Base-by-base conservation (phyloP, 2,113 vertebrate genomes). In the Pygoscelis antarcticus region DNA sequence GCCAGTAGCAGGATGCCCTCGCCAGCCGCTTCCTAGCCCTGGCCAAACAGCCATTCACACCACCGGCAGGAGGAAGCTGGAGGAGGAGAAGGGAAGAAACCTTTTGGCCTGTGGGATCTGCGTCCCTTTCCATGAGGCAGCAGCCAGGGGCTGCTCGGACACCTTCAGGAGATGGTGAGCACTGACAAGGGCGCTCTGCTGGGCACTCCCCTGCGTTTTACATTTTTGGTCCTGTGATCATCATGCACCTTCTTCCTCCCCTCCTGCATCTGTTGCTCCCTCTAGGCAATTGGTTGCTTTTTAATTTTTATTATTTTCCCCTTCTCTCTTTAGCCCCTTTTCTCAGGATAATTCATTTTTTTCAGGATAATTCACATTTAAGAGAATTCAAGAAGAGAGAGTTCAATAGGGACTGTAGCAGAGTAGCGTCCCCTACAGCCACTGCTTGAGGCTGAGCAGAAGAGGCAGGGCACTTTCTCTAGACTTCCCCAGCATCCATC, bases 1-100 rank as follows among this genome's bases (percentile, higher is more conserved):
- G 0, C 16, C 3, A 0, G 16, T 1, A 13, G 49, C 44, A 38
- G 40, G 55, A 20, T 16, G 11, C 17, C 72, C 49, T 64, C 1
- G 1, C 17, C 82, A 26, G 75, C 44, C 3, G 1, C 36, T 36
- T 52, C 60, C 32, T n/a, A 14, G 51, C 38, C 32, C 42, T 25
- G 47, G 66, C 51, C 66, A 34, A 71, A 26, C 0, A 0, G 57
- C 42, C 40, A 6, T 16, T 57, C 34, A 6, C 65, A 42, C 13
- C 26, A 23, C 25, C 0, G 0, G 34, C 27, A 27, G 52, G n/a
- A 54, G 26, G 18, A 79, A 21, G 30, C 30, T 14, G 15, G 61
- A 75, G 38, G 5, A 1, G 14, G 13, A 62, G 16, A 19, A 44
- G 27, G 42, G 29, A 80, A 34, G 18, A 54, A 78, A 72, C 8